Percentiles rank a stretch among this genome's conserved stretches.
phyloP scores from a whole-genome alignment of 2,797 vertebrate species.

The Gobionotothen gibberifrons region DNA sequence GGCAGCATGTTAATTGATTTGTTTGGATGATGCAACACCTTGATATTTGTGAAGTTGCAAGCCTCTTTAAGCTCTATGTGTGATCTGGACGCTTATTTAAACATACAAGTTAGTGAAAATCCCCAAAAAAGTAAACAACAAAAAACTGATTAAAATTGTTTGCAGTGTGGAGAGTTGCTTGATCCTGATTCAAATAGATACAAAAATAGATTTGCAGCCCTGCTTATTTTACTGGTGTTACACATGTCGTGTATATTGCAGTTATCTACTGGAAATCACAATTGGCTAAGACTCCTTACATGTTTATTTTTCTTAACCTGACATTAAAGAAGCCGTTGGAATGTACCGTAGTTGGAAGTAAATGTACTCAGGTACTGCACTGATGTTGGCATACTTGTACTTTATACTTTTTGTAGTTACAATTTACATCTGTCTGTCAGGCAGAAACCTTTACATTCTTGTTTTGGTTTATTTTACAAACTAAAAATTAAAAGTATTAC shows the following conservation, averaged over 20 bases:
- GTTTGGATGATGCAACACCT: constrained; percentile 41
- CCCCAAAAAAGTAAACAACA: neutral
- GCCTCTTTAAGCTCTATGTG: constrained; percentile 14
- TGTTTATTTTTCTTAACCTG: neutral
- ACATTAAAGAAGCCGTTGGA: constrained; percentile 1
- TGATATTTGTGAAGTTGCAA: constrained; percentile 43
- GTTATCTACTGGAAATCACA: neutral
- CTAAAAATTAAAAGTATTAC: too few relatives aligned
- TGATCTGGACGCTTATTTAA: constrained; percentile 7
- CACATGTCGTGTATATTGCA: neutral
- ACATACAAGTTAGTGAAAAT: neutral
- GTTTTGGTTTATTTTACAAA: too few relatives aligned
- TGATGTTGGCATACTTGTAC: neutral
- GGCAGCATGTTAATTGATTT: constrained; percentile 50
- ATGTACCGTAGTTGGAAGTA: neutral
- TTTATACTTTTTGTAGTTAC: neutral
- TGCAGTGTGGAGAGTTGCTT: constrained; percentile 8
- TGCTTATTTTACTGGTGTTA: constrained; percentile 3
- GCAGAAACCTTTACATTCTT: too few relatives aligned
- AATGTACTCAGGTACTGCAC: neutral
- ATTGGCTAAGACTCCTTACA: neutral
- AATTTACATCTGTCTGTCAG: neutral
- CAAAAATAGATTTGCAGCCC: neutral
- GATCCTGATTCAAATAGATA: constrained; percentile 21
- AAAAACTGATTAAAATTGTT: neutral